Evolutionary conservation across 30 jellyfish, hydroid and myxozoan genomes (phyloP).

Genomic region (Turritopsis rubra): DNA sequence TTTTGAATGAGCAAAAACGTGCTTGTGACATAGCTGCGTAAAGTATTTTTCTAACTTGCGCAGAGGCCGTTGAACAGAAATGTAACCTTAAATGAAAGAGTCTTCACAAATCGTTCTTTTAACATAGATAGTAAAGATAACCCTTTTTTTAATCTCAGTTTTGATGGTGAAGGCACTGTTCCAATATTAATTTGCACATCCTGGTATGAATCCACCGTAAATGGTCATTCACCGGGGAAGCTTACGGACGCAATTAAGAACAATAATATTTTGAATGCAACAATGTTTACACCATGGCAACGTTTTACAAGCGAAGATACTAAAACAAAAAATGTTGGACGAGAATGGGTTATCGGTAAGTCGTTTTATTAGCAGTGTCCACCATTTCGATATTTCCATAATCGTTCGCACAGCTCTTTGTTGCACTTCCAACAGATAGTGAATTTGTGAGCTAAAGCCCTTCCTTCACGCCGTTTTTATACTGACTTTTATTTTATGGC

Average conservation of each 20-base stretch:
- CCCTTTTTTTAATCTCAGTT: background rate
- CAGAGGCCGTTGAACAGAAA: too few species aligned
- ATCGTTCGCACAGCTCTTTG: background rate
- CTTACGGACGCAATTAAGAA: conserved; percentile 11
- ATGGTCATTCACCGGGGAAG: conserved; percentile 8
- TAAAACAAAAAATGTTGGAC: background rate
- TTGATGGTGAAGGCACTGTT: background rate
- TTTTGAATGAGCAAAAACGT: too few species aligned
- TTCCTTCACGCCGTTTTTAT: too few species aligned
- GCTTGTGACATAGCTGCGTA: too few species aligned
- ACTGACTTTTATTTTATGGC: too few species aligned
- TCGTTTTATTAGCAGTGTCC: too few species aligned
- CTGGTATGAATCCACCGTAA: background rate
- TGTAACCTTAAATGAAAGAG: too few species aligned
- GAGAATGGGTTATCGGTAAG: conserved; percentile 9
- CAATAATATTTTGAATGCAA: background rate
- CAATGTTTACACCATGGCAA: background rate
- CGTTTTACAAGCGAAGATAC: background rate
- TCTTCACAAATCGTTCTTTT: too few species aligned
- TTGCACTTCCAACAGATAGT: too few species aligned
- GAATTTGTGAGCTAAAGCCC: too few species aligned
- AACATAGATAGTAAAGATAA: background rate
- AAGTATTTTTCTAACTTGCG: too few species aligned
- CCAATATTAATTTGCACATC: background rate
- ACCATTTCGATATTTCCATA: too few species aligned